Conservation (phyloP, 1,140 invertebrate genomes). For the Anoplophora glabripennis region DNA sequence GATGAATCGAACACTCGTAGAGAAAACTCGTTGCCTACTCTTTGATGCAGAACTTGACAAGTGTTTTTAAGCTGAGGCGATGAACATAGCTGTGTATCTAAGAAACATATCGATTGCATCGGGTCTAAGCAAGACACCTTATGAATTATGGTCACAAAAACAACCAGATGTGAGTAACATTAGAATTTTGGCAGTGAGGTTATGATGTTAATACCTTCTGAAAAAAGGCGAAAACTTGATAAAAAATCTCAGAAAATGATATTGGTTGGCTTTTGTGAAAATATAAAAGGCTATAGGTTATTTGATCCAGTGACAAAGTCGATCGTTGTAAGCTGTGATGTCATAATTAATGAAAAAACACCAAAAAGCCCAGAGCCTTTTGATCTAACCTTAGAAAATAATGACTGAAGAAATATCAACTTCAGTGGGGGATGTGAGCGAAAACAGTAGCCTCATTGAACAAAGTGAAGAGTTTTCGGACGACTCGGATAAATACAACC, state of each 20-base stretch:
- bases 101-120: background rate
- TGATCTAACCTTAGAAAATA: background rate
- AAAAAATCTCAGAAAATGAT: conserved; percentile 37
- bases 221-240: conserved; percentile 37
- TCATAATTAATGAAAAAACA: conserved; percentile 4
- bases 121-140: conserved; percentile 5
- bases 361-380: background rate
- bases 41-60: no score
- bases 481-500: background rate
- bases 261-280: conserved; percentile 38
- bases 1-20: no score
- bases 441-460: background rate
- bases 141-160: conserved; percentile 11
- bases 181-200: conserved; percentile 37
- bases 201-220: conserved; percentile 28
- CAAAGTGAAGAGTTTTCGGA: background rate
- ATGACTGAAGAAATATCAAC: background rate
- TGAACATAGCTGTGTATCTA: conserved; percentile 35
- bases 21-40: no score
- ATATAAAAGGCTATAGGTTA: conserved; percentile 33
- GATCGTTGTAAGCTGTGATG: conserved; percentile 17
- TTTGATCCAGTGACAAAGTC: conserved; percentile 4
- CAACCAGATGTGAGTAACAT: conserved; percentile 33
- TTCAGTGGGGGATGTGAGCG: background rate
- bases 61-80: no score